Conservation (phyloP, 2,888 invertebrate species). For the Meiosimyza decipiens region DNA sequence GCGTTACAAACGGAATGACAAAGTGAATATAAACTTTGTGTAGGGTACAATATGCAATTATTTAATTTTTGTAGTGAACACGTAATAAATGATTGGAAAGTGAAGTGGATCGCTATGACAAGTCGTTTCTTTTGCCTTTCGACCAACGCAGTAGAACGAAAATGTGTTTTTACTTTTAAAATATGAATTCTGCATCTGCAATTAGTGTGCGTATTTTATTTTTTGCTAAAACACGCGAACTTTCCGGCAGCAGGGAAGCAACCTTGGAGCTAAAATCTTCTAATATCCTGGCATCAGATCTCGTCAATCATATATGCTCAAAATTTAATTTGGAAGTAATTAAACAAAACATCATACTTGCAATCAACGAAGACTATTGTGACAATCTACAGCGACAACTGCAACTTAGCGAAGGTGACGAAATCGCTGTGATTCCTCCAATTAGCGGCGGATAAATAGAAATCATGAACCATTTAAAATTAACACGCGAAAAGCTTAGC, state of each 20-base stretch:
- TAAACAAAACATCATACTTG: constrained; percentile 78
- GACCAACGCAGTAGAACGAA: not conserved
- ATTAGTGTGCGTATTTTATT: constrained; percentile 79
- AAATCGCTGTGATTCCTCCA: constrained; percentile 92
- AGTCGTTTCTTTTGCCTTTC: no score
- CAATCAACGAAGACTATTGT: constrained; percentile 86
- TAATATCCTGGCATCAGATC: constrained; percentile 69
- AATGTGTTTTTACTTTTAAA: not conserved
- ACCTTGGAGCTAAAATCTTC: constrained; percentile 68
- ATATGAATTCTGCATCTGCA: constrained; percentile 43
- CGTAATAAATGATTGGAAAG: no score
- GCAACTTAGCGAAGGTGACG: constrained; percentile 76
- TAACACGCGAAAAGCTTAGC: constrained; percentile 75
- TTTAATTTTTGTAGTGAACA: no score
- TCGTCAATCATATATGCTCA: constrained; percentile 73
- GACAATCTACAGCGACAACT: constrained; percentile 69
- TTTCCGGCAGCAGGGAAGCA: constrained; percentile 75
- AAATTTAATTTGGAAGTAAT: constrained; percentile 76
- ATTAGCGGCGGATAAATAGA: constrained; percentile 85
- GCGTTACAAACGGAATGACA: no score
- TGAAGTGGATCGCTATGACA: no score
- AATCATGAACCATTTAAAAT: constrained; percentile 76
- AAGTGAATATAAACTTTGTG: no score
- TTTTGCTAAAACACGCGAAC: constrained; percentile 90
- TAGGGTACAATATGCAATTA: no score